Evolutionary conservation across 2,113 vertebrate genomes (phyloP), one percentile per base, ranked within the genome.

Genomic region (Etheostoma spectabile): DNA sequence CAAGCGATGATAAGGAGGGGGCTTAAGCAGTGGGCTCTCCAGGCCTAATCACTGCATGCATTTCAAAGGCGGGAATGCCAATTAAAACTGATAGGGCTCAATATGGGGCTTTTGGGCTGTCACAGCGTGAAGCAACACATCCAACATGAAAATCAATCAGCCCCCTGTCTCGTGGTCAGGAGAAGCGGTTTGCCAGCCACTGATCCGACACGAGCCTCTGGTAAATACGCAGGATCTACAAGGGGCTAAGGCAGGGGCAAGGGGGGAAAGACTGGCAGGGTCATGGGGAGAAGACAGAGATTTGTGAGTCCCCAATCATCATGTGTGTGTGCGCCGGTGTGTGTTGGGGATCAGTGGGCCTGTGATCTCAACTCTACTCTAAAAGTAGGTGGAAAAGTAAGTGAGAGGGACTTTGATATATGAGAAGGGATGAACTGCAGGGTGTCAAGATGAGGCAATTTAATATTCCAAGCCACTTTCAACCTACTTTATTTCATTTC

Each of bases 71-170:
- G 56, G 91, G 84, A 79, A 82, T 46, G 83, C 92, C 93, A 95
- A 94, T 94, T 95, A 95, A 94, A 95, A 92, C 38, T 86, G 93
- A 91, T 91, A 84, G 86, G 92, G 89, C 94, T 94, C 93, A 93
- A 91, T 92, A 87, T 68, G 84, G 84, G 86, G 92, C 88, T 93
- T 93, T 91, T 61, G 78, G 86, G 84, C 80, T 88, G 87, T 92
- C 82, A 92, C 89, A 55, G 82, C 45, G 64, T 87, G 73, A 71
- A 85, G 78, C 68, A 87, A 82, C 80, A 83, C 82, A 77, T 72
- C 77, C 81, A 83, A 93, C 89, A 83, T 90, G 79, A 90, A 93
- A 93, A 93, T 93, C 89, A 89, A 88, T 83, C 51, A 8, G 51
- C 57, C 66, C 51, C 63, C 49, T 18, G 30, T 65, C 84, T 82